phyloP scores from a whole-genome alignment of 2,797 vertebrate genomes.

The Philypnodon macrostomus region DNA sequence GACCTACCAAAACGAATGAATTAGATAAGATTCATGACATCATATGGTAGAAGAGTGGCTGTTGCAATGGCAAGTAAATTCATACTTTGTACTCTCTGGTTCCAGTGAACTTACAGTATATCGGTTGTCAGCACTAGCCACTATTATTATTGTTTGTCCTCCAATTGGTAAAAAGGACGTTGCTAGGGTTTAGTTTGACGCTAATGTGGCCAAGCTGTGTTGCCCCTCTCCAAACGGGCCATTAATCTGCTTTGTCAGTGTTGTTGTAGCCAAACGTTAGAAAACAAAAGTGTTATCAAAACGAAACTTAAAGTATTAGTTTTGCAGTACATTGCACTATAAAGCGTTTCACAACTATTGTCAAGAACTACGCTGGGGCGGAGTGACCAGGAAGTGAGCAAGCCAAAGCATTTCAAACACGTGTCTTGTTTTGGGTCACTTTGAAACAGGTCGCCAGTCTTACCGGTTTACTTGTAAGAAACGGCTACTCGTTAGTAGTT shows the following conservation, averaged over 20 bases:
- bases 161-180: neutral
- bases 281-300: too few relatives aligned
- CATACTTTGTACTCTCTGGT: too few relatives aligned
- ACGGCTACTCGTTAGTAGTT: neutral
- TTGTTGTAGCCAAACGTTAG: neutral
- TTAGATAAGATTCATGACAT: too few relatives aligned
- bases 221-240: constrained; percentile 35
- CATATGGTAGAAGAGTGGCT: too few relatives aligned
- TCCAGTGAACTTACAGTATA: too few relatives aligned
- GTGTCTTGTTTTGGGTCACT: constrained; percentile 78
- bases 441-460: constrained; percentile 27
- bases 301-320: neutral
- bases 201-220: constrained; percentile 46
- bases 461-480: constrained; percentile 2
- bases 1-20: too few relatives aligned
- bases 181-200: constrained; percentile 1
- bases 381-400: constrained; percentile 54
- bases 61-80: too few relatives aligned
- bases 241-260: constrained; percentile 2
- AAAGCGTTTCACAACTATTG: neutral
- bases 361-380: constrained; percentile 13
- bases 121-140: too few relatives aligned
- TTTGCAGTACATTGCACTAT: neutral
- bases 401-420: constrained; percentile 72
- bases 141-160: too few relatives aligned